Evolutionary conservation across 2,888 invertebrate genomes (phyloP).

Genomic region (Cabera pusaria): DNA sequence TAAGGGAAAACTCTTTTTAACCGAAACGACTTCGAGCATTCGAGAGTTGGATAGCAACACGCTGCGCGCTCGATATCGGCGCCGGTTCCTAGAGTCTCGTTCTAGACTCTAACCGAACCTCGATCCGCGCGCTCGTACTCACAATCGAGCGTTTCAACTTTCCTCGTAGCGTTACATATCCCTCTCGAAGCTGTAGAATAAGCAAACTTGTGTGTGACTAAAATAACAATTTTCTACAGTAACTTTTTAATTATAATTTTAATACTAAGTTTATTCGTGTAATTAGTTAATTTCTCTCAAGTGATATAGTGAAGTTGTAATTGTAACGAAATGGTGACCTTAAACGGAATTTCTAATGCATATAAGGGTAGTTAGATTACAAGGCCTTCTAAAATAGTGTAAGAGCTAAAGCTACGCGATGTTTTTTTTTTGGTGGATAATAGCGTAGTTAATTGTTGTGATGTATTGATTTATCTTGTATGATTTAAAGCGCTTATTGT

Average conservation of each 20-base stretch:
- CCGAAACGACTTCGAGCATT: slow-evolving; percentile 65
- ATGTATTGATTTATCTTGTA: slow-evolving; percentile 53
- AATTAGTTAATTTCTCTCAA: slow-evolving; percentile 74
- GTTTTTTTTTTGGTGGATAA: slow-evolving; percentile 51
- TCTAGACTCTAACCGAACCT: slow-evolving; percentile 26
- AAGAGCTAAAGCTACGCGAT: slow-evolving; percentile 63
- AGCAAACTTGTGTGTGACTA: slow-evolving; percentile 75
- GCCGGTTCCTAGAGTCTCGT: slow-evolving; percentile 65
- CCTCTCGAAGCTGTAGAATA: slow-evolving; percentile 67
- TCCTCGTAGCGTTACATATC: slow-evolving; percentile 45
- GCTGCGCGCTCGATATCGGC: too few relatives aligned
- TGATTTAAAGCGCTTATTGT: slow-evolving; percentile 44
- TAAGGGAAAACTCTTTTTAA: slow-evolving; percentile 55
- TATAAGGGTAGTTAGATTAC: slow-evolving; percentile 76
- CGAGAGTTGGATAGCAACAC: slow-evolving; percentile 61
- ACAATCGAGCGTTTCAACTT: slow-evolving; percentile 25
- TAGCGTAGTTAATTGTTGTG: slow-evolving; percentile 62
- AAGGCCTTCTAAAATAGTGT: slow-evolving; percentile 73
- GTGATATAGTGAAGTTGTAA: slow-evolving; percentile 76
- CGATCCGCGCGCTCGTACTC: neutral
- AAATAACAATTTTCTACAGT: slow-evolving; percentile 74
- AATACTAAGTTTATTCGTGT: slow-evolving; percentile 56
- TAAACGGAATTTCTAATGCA: slow-evolving; percentile 78
- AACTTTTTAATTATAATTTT: slow-evolving; percentile 46
- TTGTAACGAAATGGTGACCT: slow-evolving; percentile 77